phyloP scores from a whole-genome alignment of 1,140 invertebrate genomes.

The Chlorops oryzae region DNA sequence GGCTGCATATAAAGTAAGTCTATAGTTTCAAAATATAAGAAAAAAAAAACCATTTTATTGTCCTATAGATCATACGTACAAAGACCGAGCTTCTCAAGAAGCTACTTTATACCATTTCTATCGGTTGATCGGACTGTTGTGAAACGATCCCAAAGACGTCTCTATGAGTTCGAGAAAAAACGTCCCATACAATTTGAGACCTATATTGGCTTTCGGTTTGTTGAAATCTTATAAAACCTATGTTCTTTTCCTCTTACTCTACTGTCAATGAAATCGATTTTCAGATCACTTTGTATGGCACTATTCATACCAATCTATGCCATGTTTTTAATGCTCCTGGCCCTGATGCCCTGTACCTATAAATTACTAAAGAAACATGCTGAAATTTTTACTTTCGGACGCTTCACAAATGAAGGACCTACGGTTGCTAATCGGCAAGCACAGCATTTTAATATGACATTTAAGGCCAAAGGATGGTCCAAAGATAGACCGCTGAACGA shows the following conservation, averaged over 20 bases:
- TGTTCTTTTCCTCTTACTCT: conserved; percentile 51
- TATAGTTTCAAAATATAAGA: too few relatives aligned
- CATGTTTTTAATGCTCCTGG: conserved; percentile 57
- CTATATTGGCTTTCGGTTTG: conserved; percentile 52
- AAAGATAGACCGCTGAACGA: conserved; percentile 56
- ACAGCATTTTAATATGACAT: conserved; percentile 56
- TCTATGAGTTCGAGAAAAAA: conserved; percentile 58
- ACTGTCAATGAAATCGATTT: conserved; percentile 58
- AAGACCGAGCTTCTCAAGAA: conserved; percentile 51
- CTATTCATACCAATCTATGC: conserved; percentile 51
- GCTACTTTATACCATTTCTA: conserved; percentile 63
- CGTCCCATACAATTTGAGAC: conserved; percentile 61
- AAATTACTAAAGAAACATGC: conserved; percentile 63
- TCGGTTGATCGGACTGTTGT: conserved; percentile 71
- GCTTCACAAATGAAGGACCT: conserved; percentile 60
- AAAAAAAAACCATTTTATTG: too few relatives aligned
- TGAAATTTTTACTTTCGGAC: conserved; percentile 62
- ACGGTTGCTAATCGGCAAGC: conserved; percentile 56
- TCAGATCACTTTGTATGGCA: conserved; percentile 50
- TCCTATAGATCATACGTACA: conserved; percentile 64
- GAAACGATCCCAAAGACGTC: conserved; percentile 63
- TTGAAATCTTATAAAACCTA: conserved; percentile 46
- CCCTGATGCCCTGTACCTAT: conserved; percentile 56
- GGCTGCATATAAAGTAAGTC: conserved; percentile 1
- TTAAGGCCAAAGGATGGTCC: conserved; percentile 70